Percentiles rank a stretch among this genome's conserved stretches.
Conservation (phyloP, 1,140 invertebrate genomes). For the Habropoda laboriosa region DNA sequence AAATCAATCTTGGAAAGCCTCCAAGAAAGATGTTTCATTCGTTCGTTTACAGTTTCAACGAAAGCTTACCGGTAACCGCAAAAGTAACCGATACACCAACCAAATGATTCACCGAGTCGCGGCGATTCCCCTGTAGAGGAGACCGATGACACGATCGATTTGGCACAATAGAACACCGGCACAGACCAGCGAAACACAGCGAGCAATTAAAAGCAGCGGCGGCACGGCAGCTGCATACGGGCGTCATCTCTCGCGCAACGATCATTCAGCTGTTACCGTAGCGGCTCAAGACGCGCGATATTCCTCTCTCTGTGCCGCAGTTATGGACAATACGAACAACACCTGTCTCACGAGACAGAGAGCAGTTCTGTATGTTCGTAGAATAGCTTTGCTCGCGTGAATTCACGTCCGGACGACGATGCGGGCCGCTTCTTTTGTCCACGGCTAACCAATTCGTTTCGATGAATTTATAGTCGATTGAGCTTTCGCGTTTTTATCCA, state of each 20-base stretch:
- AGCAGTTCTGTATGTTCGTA: not conserved
- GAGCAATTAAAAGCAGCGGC: slow-evolving; percentile 60
- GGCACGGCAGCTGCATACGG: slow-evolving; percentile 72
- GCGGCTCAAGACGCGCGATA: slow-evolving; percentile 38
- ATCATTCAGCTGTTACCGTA: slow-evolving; percentile 75
- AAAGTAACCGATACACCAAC: no score
- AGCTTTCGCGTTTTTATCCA: not conserved
- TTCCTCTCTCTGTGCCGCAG: slow-evolving; percentile 21
- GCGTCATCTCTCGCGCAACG: slow-evolving; percentile 67
- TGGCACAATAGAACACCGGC: not conserved
- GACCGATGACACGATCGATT: not conserved
- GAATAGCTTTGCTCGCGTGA: not conserved
- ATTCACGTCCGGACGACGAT: slow-evolving; percentile 10
- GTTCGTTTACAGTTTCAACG: no score
- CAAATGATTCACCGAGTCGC: no score
- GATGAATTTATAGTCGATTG: not conserved
- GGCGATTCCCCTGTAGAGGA: no score
- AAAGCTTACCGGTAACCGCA: no score
- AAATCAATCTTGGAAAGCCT: no score
- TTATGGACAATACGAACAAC: slow-evolving; percentile 53
- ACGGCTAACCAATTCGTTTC: not conserved
- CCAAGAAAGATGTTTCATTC: no score
- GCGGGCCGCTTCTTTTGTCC: slow-evolving; percentile 17
- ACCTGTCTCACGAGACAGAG: slow-evolving; percentile 52
- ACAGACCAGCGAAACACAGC: not conserved